Percentiles rank a stretch among this genome's conserved stretches.
Conservation (phyloP, 2,113 vertebrate species). For the Irena cyanogastra region DNA sequence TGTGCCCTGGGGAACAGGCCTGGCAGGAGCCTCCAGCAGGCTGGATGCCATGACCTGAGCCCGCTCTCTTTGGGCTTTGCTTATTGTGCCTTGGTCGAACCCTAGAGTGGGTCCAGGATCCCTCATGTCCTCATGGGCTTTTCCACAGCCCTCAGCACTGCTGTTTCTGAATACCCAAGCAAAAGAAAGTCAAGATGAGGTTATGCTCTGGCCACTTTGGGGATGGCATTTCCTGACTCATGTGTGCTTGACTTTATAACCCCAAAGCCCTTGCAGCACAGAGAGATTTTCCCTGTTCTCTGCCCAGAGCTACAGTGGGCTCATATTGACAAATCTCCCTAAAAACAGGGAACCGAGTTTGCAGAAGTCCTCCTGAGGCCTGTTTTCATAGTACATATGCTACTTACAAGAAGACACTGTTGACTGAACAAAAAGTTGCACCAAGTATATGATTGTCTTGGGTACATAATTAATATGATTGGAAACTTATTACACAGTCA, state of each 20-base stretch:
- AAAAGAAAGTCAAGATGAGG: background rate
- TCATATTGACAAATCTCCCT: background rate
- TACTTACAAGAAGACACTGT: background rate
- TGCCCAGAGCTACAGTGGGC: background rate
- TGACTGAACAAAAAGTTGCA: background rate
- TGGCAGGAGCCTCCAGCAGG: background rate
- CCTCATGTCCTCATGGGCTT: background rate
- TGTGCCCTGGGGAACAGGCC: background rate
- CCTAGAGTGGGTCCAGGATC: background rate
- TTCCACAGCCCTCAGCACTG: background rate
- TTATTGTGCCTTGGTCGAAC: background rate
- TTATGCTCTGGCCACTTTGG: background rate
- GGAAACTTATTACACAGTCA: background rate
- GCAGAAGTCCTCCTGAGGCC: background rate
- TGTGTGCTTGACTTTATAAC: slow-evolving; percentile 21
- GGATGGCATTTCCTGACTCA: background rate
- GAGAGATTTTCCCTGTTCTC: background rate
- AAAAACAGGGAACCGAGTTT: background rate
- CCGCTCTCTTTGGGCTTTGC: background rate
- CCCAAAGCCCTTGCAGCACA: background rate
- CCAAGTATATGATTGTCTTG: background rate
- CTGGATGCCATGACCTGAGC: rapidly evolving
- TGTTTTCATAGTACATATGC: background rate
- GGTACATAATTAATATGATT: background rate
- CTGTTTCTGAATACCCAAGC: background rate